Conservation (phyloP, 1,140 invertebrate species). For the Doryteuthis pealeii region DNA sequence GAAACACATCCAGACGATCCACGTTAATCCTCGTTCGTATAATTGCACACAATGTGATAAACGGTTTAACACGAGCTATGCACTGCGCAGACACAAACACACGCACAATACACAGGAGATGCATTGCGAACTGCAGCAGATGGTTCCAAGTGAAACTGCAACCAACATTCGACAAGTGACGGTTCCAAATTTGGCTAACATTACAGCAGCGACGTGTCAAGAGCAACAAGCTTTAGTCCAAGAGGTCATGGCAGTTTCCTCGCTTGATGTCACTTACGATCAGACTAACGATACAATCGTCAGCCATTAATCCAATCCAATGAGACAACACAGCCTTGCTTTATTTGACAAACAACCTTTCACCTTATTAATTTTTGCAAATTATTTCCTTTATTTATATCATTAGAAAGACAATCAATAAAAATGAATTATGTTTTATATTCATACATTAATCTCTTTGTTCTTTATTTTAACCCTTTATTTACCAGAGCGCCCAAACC, state of each 20-base stretch:
- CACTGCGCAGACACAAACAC: constrained; percentile 56
- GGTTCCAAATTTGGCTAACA: constrained; percentile 12
- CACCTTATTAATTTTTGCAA: constrained; percentile 6
- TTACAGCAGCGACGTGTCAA: constrained; percentile 16
- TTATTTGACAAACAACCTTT: constrained; percentile 33
- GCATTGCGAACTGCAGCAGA: constrained; percentile 5
- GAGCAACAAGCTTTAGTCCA: constrained; percentile 18
- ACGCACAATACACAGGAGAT: constrained; percentile 40
- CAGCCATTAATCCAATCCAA: constrained; percentile 28
- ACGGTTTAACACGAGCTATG: constrained; percentile 61
- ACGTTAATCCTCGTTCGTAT: constrained; percentile 56
- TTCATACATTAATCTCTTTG: no score
- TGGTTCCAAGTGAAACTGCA: not conserved
- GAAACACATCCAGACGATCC: constrained; percentile 60
- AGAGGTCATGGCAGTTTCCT: constrained; percentile 23
- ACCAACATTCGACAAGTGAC: not conserved
- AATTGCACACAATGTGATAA: constrained; percentile 54
- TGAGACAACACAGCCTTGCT: constrained; percentile 39
- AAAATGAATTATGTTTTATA: no score
- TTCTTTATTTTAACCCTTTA: no score
- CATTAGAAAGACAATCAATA: no score
- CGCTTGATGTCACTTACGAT: constrained; percentile 25
- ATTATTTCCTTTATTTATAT: no score
- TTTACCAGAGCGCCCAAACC: no score
- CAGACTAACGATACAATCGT: constrained; percentile 19